Evolutionary conservation across 2,888 invertebrate species (phyloP).

Genomic region (Rhingia campestris): DNA sequence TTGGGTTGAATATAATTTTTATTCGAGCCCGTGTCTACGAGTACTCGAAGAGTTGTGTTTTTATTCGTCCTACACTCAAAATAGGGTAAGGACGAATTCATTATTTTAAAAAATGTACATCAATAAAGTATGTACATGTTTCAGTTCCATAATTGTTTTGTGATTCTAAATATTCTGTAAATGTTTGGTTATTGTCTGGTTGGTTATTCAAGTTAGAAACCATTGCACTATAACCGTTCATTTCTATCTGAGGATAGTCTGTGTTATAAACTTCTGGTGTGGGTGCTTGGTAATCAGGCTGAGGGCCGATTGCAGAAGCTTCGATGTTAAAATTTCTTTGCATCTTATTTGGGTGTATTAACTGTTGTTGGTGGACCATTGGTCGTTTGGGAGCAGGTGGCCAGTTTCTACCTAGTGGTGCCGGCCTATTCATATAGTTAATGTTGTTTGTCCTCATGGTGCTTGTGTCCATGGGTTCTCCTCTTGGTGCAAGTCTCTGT

Average conservation of each 20-base stretch:
- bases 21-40: not conserved
- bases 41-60: constrained; percentile 12
- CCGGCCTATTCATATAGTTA: not conserved
- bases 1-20: too few species aligned
- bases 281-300: not conserved
- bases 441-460: constrained; percentile 15
- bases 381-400: not conserved
- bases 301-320: not conserved
- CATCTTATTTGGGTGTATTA: constrained; percentile 7
- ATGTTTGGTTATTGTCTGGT: not conserved
- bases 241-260: not conserved
- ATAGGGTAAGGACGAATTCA: not conserved
- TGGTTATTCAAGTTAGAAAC: not conserved
- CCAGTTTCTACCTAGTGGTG: constrained; percentile 1
- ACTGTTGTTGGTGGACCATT: not conserved
- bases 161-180: not conserved
- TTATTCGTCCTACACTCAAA: too few species aligned
- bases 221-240: not conserved
- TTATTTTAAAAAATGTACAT: not conserved
- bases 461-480: constrained; percentile 6
- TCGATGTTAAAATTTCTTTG: constrained; percentile 16
- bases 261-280: too few species aligned
- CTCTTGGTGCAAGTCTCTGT: not conserved
- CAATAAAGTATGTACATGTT: not conserved
- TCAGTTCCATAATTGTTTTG: not conserved